Percentiles rank a stretch among this genome's conserved stretches.
Conservation (phyloP, 2,113 vertebrate species). For the Neolamprologus sp. region DNA sequence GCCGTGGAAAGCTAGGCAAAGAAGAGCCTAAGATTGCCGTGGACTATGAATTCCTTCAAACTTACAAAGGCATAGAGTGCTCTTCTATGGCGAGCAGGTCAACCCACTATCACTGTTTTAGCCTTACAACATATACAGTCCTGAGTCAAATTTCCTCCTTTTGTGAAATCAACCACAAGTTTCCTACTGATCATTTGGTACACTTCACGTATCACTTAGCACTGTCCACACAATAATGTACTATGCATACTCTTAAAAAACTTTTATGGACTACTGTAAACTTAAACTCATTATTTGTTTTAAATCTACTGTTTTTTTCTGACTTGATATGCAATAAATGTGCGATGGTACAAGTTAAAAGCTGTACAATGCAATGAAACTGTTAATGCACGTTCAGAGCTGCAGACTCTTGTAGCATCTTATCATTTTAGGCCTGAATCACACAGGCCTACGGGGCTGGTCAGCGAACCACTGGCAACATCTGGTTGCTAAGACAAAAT, state of each 20-base stretch:
- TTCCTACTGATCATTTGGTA: constrained; percentile 5
- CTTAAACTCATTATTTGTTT: background rate
- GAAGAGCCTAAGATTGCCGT: background rate
- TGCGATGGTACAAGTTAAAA: background rate
- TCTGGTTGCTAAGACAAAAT: background rate
- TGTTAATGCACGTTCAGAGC: background rate
- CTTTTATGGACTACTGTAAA: background rate
- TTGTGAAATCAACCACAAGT: background rate
- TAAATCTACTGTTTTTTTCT: background rate
- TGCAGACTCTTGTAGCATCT: background rate
- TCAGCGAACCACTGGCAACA: background rate
- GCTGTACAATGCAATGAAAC: background rate
- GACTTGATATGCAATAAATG: background rate
- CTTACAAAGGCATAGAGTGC: background rate
- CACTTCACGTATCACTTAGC: background rate
- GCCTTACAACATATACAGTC: background rate
- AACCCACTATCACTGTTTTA: background rate
- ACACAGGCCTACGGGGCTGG: background rate
- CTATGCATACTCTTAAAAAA: background rate
- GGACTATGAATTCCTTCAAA: background rate
- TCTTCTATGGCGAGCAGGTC: background rate
- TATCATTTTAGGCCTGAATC: background rate
- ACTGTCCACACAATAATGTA: background rate
- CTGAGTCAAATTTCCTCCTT: background rate
- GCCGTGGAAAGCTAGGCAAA: background rate